Percentiles rank a stretch among this genome's conserved stretches.
phyloP scores from a whole-genome alignment of 2,888 invertebrate genomes.

The Philaethria dido region DNA sequence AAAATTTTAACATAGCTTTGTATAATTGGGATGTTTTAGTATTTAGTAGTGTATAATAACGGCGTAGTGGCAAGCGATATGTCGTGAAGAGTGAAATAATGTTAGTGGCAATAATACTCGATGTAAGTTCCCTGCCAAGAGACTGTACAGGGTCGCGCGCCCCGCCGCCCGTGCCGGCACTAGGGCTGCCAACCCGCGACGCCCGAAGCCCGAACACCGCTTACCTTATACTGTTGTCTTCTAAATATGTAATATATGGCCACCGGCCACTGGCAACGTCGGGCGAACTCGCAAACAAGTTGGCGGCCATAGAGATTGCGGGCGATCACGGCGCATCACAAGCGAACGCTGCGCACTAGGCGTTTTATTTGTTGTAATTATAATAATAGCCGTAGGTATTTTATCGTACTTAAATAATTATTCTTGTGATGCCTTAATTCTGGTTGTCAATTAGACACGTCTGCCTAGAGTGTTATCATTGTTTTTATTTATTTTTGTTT shows the following conservation, averaged over 20 bases:
- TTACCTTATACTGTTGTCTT: not conserved
- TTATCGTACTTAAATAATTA: conserved; percentile 84
- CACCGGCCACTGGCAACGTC: not conserved
- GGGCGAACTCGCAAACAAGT: not conserved
- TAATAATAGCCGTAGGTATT: conserved; percentile 84
- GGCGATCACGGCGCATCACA: conserved; percentile 51
- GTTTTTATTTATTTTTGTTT: conserved; percentile 80
- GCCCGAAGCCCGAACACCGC: not conserved
- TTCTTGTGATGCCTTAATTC: conserved; percentile 85
- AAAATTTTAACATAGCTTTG: conserved; percentile 83
- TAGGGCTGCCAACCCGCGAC: conserved; percentile 20
- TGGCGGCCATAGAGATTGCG: conserved; percentile 16
- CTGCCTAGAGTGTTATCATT: conserved; percentile 83
- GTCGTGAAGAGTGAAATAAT: conserved; percentile 71
- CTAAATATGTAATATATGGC: conserved; percentile 6
- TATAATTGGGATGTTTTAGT: conserved; percentile 84
- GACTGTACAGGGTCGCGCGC: conserved; percentile 52
- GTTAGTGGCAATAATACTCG: conserved; percentile 82
- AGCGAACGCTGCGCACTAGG: conserved; percentile 73
- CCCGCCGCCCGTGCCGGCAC: conserved; percentile 9
- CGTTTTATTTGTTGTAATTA: conserved; percentile 82
- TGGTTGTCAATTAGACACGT: conserved; percentile 85
- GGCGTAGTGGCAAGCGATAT: conserved; percentile 76
- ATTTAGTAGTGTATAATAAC: conserved; percentile 77
- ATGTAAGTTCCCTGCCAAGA: conserved; percentile 72